Conservation (phyloP, 2,888 invertebrate species). For the Sinelater perroti region DNA sequence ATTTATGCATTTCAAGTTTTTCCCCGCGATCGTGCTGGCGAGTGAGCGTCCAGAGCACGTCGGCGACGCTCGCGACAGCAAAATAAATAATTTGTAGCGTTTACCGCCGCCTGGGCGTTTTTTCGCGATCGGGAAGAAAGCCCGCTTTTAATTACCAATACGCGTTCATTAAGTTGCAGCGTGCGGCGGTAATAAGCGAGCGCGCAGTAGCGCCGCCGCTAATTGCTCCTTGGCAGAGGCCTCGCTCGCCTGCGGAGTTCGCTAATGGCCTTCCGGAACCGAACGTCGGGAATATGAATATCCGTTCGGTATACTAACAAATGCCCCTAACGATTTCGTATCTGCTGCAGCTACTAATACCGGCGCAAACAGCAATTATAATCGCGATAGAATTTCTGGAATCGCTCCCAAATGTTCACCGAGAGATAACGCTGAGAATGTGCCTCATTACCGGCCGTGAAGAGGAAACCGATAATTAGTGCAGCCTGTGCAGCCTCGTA, state of each 20-base stretch:
- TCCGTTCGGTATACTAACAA: slow-evolving; percentile 35
- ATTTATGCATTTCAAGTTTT: too few species aligned
- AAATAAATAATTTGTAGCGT: slow-evolving; percentile 12
- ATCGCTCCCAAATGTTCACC: slow-evolving; percentile 35
- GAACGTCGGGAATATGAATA: slow-evolving; percentile 36
- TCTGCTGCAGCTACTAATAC: slow-evolving; percentile 33
- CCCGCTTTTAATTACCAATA: slow-evolving; percentile 19
- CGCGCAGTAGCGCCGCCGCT: slow-evolving; percentile 31
- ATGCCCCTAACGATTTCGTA: slow-evolving; percentile 36
- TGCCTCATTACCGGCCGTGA: slow-evolving; percentile 37
- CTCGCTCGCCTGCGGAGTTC: slow-evolving; percentile 32
- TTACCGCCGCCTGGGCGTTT: background rate
- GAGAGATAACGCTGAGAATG: slow-evolving; percentile 38
- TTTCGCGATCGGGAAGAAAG: background rate
- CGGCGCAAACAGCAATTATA: slow-evolving; percentile 29
- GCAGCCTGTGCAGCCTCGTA: slow-evolving; percentile 19
- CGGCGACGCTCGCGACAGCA: too few species aligned
- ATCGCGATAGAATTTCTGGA: slow-evolving; percentile 35
- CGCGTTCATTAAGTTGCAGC: slow-evolving; percentile 26
- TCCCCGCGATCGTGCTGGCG: too few species aligned
- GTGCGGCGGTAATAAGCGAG: slow-evolving; percentile 15
- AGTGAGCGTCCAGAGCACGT: too few species aligned
- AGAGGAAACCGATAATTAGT: slow-evolving; percentile 41
- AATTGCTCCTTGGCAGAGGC: slow-evolving; percentile 34
- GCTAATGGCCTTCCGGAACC: slow-evolving; percentile 36